Evolutionary conservation across 2,797 vertebrate species (phyloP), one percentile per base, ranked within the genome.

Genomic region (Bufotes viridis): DNA sequence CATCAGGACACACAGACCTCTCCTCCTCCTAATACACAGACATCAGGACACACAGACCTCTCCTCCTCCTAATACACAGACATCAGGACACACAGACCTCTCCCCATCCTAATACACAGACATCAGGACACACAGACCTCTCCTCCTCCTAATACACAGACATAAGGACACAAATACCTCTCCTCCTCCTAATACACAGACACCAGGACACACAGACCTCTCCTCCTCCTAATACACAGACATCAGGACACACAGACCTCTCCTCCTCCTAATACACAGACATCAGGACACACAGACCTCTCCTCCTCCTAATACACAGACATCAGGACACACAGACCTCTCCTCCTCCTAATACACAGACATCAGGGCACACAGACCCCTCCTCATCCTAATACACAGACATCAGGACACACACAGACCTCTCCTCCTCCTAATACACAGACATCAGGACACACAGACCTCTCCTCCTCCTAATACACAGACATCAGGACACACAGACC

Each of bases 221-320:
- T 42, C 26, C 57, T 20, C 57, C 15, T 80, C 57, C 57, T 61
- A 22, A 58, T 29, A 79, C 55, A 79, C 78, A 75, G 72, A 51
- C 72, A 76, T 76, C 51, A 24, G 10, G 22, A 76, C 22, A 55
- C 74, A 55, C 74, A 24, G 74, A 76, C 78, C 78, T 61, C 72
- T 75, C 72, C 78, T 79, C 34, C 55, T 58, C 78, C 78, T 60
- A 79, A 58, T 60, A 61, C 78, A 58, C 76, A 53, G 74, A 24
- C 74, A 24, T 55, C 74, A 70, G 67, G 67, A 26, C 67, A 29
- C 67, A 26, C 69, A 26, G 69, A 72, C 70, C 34, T 49, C 70
- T 49, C 34, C 70, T 49, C 69, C 1, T 17, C 26, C 24, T 70
- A 70, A 26, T 70, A 70, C 18, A 42, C 70, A 74, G 29, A 49